Percentiles rank a stretch among this genome's conserved stretches.
Evolutionary conservation across 1,140 invertebrate genomes (phyloP).

Genomic region (Orussus abietinus): DNA sequence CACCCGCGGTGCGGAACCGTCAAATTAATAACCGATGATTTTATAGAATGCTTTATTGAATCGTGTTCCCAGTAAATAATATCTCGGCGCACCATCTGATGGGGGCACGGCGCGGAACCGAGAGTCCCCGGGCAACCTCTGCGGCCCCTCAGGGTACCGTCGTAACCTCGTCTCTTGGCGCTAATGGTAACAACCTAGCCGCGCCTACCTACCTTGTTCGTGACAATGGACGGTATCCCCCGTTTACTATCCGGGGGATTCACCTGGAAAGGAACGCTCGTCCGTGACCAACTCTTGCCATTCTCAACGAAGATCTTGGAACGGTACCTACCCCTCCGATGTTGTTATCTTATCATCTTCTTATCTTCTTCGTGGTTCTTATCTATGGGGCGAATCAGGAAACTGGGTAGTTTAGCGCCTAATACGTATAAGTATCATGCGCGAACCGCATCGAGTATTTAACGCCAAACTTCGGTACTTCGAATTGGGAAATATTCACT

Average conservation of each 20-base stretch:
- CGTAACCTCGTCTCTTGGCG: conserved; percentile 13
- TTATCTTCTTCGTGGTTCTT: conserved; percentile 10
- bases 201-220: conserved; percentile 17
- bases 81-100: conserved; percentile 33
- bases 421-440: no score
- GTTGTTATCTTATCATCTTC: conserved; percentile 6
- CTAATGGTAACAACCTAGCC: conserved; percentile 20
- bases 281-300: no score
- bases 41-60: conserved; percentile 49
- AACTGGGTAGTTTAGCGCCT: no score
- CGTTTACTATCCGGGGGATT: no score
- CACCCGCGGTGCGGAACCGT: conserved; percentile 39
- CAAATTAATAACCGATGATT: conserved; percentile 55
- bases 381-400: no score
- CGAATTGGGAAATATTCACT: no score
- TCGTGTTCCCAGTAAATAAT: conserved; percentile 40
- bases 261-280: no score
- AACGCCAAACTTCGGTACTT: no score
- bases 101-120: conserved; percentile 1
- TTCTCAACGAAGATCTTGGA: no score
- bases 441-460: no score
- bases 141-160: conserved; percentile 12
- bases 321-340: not conserved
- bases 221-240: no score
- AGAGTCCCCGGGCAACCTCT: conserved; percentile 9